phyloP scores from a whole-genome alignment of 2,888 invertebrate genomes.

The Nudaria mundana region DNA sequence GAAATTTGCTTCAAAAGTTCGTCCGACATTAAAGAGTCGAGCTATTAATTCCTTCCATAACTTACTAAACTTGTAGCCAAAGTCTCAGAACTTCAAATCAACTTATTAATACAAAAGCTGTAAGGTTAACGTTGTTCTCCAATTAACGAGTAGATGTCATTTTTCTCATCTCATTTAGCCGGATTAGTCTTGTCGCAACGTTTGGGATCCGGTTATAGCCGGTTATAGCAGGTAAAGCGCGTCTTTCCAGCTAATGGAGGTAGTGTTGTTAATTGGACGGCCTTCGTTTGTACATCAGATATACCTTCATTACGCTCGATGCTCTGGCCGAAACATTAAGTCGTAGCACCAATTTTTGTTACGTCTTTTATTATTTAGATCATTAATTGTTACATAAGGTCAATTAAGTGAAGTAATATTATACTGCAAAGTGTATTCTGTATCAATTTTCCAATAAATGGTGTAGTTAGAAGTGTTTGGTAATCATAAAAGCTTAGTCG shows the following conservation, averaged over 20 bases:
- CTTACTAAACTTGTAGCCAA: background rate
- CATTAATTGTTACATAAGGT: too few species aligned
- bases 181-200: conserved; percentile 52
- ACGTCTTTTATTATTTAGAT: too few species aligned
- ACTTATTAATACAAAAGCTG: conserved; percentile 21
- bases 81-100: conserved; percentile 13
- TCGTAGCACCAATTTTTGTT: conserved; percentile 10
- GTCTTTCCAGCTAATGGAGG: conserved; percentile 55
- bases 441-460: too few species aligned
- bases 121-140: conserved; percentile 47
- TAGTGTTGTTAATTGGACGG: conserved; percentile 58
- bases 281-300: conserved; percentile 41
- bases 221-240: conserved; percentile 48
- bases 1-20: too few species aligned
- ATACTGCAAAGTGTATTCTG: too few species aligned
- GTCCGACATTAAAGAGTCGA: too few species aligned
- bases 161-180: conserved; percentile 62
- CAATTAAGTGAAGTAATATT: too few species aligned
- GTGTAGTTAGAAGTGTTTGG: too few species aligned
- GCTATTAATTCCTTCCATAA: background rate
- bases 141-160: conserved; percentile 62
- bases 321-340: conserved; percentile 14
- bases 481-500: too few species aligned
- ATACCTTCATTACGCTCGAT: conserved; percentile 32
- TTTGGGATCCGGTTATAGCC: conserved; percentile 47